Percentiles rank a stretch among this genome's conserved stretches.
phyloP scores from a whole-genome alignment of 37 sponge, comb jelly and placozoan species.

The Trichoplax adhaerens region DNA sequence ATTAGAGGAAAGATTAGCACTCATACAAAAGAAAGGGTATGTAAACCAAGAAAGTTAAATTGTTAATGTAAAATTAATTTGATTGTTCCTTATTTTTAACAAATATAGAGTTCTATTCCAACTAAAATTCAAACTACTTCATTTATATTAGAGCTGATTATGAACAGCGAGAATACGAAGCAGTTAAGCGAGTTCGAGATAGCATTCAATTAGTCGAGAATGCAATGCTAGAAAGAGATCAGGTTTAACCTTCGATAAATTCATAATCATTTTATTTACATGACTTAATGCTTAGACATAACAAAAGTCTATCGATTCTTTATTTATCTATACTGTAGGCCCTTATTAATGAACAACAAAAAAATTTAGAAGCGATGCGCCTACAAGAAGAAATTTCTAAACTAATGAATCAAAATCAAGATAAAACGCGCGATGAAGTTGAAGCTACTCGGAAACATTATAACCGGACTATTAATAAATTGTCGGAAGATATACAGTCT shows the following conservation, averaged over 20 bases:
- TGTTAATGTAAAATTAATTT: neutral
- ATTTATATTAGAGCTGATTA: too few relatives aligned
- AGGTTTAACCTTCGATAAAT: slow-evolving; percentile 11
- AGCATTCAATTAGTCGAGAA: slow-evolving; percentile 70
- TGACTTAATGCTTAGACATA: too few relatives aligned
- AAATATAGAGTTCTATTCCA: neutral
- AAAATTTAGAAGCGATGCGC: slow-evolving; percentile 25
- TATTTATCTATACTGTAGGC: slow-evolving; percentile 11
- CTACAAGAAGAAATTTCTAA: slow-evolving; percentile 34
- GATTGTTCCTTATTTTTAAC: slow-evolving; percentile 6
- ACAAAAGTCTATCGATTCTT: too few relatives aligned
- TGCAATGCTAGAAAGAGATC: slow-evolving; percentile 72
- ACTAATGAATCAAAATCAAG: slow-evolving; percentile 59
- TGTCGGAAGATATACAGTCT: too few relatives aligned
- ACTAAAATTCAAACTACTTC: too few relatives aligned
- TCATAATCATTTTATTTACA: too few relatives aligned
- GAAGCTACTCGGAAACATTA: neutral
- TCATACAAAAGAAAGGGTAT: neutral
- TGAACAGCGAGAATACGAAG: slow-evolving; percentile 44
- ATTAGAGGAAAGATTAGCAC: too few relatives aligned
- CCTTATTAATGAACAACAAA: slow-evolving; percentile 44
- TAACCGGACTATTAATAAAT: neutral
- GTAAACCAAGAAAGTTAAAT: neutral
- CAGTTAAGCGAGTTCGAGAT: slow-evolving; percentile 61
- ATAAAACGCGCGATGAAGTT: slow-evolving; percentile 54